These are phyloP conservation scores for Zootermopsis nevadensis DNA, from an alignment of 2,888 invertebrate genomes.

Conservation along the genomic window DNA sequence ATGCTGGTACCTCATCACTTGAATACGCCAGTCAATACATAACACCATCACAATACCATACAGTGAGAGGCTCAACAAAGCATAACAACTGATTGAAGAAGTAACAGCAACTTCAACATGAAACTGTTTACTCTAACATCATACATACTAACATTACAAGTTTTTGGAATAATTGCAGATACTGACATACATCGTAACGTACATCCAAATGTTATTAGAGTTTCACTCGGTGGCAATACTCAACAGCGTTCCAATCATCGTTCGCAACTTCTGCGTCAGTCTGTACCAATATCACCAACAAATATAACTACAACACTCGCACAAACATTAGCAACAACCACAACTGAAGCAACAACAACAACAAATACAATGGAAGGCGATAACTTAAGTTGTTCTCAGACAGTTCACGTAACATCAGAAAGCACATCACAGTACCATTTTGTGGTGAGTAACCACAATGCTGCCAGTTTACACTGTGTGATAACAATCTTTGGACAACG, in stretches of 20 bases:
- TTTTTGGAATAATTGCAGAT: not conserved
- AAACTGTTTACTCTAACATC: not conserved
- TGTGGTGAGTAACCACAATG: conserved; percentile 4
- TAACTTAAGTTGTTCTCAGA: not conserved
- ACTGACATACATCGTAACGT: not conserved
- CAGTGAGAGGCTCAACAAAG: too few relatives aligned
- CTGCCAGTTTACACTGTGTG: conserved; percentile 20
- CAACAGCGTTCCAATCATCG: not conserved
- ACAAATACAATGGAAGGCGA: not conserved
- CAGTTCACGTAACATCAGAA: not conserved
- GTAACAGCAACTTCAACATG: not conserved
- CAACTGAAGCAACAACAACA: not conserved
- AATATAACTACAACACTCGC: not conserved
- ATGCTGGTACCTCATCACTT: conserved; percentile 22
- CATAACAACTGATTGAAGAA: not conserved
- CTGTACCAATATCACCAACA: not conserved
- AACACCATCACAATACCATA: not conserved
- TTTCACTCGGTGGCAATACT: not conserved
- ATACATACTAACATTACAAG: not conserved
- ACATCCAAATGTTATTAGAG: not conserved
- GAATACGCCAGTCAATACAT: not conserved
- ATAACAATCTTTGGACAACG: conserved; percentile 26
- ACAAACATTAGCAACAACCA: not conserved
- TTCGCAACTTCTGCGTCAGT: not conserved
- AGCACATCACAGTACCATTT: not conserved